These are phyloP conservation scores for Ia io DNA, from an alignment of 2,113 vertebrate species.

Conservation along the genomic window DNA sequence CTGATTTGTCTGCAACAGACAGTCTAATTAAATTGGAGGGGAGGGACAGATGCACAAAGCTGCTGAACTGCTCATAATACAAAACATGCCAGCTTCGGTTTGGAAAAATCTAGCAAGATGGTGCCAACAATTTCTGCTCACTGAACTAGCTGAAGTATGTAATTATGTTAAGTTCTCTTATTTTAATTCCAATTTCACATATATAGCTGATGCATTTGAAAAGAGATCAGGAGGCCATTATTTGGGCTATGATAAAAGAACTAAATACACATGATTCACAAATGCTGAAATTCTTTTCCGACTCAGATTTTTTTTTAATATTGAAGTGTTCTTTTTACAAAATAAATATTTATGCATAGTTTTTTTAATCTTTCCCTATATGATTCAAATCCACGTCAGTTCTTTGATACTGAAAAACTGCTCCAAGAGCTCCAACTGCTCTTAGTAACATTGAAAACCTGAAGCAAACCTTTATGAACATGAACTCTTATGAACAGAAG, in stretches of 20 bases:
- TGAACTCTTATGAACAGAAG: not conserved
- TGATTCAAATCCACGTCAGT: constrained; percentile 14
- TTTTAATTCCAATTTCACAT: constrained; percentile 69
- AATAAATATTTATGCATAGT: constrained; percentile 29
- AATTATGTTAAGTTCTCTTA: constrained; percentile 73
- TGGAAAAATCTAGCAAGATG: constrained; percentile 67
- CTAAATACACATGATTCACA: constrained; percentile 19
- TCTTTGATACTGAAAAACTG: not conserved
- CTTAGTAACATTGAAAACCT: not conserved
- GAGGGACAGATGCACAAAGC: constrained; percentile 69
- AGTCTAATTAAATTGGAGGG: constrained; percentile 77
- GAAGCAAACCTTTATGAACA: not conserved
- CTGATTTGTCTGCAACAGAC: constrained; percentile 76
- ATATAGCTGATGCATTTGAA: constrained; percentile 61
- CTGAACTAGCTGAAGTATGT: constrained; percentile 66
- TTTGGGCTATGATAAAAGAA: constrained; percentile 48
- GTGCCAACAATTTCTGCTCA: constrained; percentile 67
- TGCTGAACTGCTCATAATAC: constrained; percentile 69
- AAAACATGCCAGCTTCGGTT: constrained; percentile 71
- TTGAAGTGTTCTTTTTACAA: constrained; percentile 39
- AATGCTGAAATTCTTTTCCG: constrained; percentile 42
- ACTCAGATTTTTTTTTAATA: constrained; percentile 49
- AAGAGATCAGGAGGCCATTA: constrained; percentile 50
- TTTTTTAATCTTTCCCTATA: not conserved
- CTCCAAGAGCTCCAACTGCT: not conserved